Evolutionary conservation across 2,797 vertebrate species (phyloP).

Genomic region (Aeoliscus strigatus): DNA sequence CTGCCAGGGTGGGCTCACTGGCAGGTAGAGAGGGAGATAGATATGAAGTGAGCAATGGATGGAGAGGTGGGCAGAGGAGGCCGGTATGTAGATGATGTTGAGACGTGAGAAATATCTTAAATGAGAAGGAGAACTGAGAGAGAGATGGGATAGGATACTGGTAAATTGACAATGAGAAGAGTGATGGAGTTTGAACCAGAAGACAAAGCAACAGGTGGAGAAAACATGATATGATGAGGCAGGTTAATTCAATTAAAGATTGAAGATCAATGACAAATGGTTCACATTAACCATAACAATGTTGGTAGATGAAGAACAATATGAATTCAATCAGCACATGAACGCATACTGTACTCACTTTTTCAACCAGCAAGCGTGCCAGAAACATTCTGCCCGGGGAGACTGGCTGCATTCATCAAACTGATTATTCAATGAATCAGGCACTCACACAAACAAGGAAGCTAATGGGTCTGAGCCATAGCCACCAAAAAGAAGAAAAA

Average conservation of each 20-base stretch:
- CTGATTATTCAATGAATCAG: slow-evolving; percentile 64
- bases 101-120: slow-evolving; percentile 55
- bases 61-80: slow-evolving; percentile 43
- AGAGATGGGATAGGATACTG: slow-evolving; percentile 19
- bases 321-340: slow-evolving; percentile 24
- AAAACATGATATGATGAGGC: slow-evolving; percentile 37
- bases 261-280: no score
- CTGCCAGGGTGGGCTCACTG: slow-evolving; percentile 63
- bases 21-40: slow-evolving; percentile 49
- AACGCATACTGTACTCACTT: slow-evolving; percentile 13
- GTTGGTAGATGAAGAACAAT: slow-evolving; percentile 22
- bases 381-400: slow-evolving; percentile 38
- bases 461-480: slow-evolving; percentile 57
- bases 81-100: slow-evolving; percentile 51
- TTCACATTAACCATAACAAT: slow-evolving; percentile 35
- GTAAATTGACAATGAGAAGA: slow-evolving; percentile 35
- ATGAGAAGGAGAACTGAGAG: slow-evolving; percentile 28
- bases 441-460: slow-evolving; percentile 59
- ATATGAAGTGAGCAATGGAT: slow-evolving; percentile 51
- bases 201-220: slow-evolving; percentile 37
- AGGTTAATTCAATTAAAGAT: slow-evolving; percentile 55
- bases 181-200: slow-evolving; percentile 20
- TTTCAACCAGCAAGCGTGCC: slow-evolving; percentile 19
- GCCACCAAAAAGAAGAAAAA: slow-evolving; percentile 67
- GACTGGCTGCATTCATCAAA: slow-evolving; percentile 66